Base-by-base conservation (phyloP, 1,140 invertebrate species). In the Sycophila sp. region DNA sequence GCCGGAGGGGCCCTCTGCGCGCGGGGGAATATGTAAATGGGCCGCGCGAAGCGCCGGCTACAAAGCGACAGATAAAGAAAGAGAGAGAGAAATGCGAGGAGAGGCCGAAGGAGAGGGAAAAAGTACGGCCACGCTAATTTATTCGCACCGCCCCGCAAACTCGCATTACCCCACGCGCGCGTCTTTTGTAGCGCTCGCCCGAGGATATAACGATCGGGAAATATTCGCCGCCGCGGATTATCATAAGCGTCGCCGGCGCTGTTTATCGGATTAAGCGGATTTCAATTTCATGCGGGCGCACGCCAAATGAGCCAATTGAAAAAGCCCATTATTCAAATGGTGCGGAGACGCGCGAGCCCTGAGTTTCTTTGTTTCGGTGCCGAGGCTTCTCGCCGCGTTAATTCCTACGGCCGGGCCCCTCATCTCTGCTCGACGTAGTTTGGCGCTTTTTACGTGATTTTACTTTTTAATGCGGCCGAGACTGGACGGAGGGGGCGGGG, bases 261-360 rank as follows among this genome's bases (percentile, higher is more conserved):
- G 68, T 45, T 70, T 64, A 56, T 56, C 58, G 68, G 68, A 64
- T 70, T 58, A 64, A 64, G 53, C 59, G 28, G 58, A 49, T 53
- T 69, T 69, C 67, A 62, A 69, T 60, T 69, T 59, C 28, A 62
- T 53, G 66, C 56, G 56, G 26, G 55, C 17, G 32, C 10, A 30
- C 40, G 42, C 24, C 13, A 6, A 28, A 8, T 2, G 45, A 19
- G 59, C 36, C 45, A 60, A 70, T 70, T 64, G 68, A 70, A 70
- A 70, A 70, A 64, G 68, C 5, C 60, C 68, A 70, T 70, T 70
- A 70, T 70, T 70, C 68, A 70, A 70, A 70, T 70, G 56, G n/a
- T 13, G 10, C 8, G 6, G 32, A 13, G 3, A 10, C 15, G 17
- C n/a, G n/a, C n/a, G n/a, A n/a, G n/a, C n/a, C n/a, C 19, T n/a